Base-by-base conservation (phyloP, 2,113 vertebrate species). In the Siphamia tubifer region DNA sequence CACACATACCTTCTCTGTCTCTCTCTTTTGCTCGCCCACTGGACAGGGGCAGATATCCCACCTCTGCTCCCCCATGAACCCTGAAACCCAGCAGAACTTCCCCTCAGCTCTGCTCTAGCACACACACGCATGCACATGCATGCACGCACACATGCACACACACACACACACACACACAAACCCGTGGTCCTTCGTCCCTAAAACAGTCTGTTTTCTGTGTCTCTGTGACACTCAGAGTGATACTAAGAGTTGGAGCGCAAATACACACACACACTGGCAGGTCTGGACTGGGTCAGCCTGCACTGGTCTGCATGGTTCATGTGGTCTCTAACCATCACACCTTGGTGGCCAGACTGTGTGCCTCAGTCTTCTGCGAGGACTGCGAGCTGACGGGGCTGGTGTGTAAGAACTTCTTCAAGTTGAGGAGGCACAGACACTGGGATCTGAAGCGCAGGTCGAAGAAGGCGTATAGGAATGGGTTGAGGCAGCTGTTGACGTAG, bases 401-500 rank as follows among this genome's bases (percentile, higher is more conserved):
- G 2, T 93, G 92, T 20, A 91, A 38, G 1, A 84, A 83, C 67
- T 85, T 90, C 66, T 92, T 93, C 23, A 94, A 70, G 61, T 93
- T 90, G 43, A 95, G 94, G 24, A 94, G 87, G 31, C 75, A 90
- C 20, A 93, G 88, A 45, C 94, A 94, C 81, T 93, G 93, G 15
- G 93, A 92, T 43, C 94, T 90, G 85, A 96, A 96, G 81, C 93
- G 91, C 38, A 91, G 86, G 89, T 95, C 93, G 13, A 95, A 94
- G 89, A 95, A 94, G 65, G 94, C 94, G 7, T 95, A 96, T 4
- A 95, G 94, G 53, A 96, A 90, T 0, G 94, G 94, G 83, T 96
- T 96, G 56, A 96, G 93, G 89, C 94, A 95, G 88, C 94, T 95
- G 93, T 95, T 96, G 82, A 94, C 44, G 77, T 95, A 95, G 48